Evolutionary conservation across 2,888 invertebrate genomes (phyloP), one percentile per base, ranked within the genome.

Genomic region (Melieria crassipennis): DNA sequence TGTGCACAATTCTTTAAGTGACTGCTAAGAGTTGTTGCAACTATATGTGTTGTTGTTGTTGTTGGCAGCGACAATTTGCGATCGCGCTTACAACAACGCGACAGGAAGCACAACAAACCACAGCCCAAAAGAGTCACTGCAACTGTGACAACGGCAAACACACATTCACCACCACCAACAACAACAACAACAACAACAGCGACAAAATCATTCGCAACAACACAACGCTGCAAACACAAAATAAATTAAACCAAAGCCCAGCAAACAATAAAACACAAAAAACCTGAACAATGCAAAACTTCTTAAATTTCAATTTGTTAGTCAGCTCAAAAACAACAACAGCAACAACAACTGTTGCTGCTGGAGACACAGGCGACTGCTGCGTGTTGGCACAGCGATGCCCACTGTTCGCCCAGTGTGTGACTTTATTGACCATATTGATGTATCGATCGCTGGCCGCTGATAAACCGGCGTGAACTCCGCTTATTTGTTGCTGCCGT

Each of bases 361-460:
- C 43, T 65, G 65, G 61, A 60, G 57, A 71, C 74, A 61, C 46
- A 7, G 56, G 30, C 65, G 46, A 71, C 63, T 43, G 10, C 30
- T 30, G 43, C 60, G 43, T 45, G 13, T 45, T 65, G 7, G 42
- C n/a, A 7, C 6, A 55, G 55, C 46, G n/a, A 13, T 60, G 48
- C 43, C 30, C 66, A 55, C 58, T 56, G 55, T 69, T 74, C 72
- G 75, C 71, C 70, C 70, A 62, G 70, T 75, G 30, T 30, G 70
- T 78, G 78, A 78, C 78, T 75, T 78, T 78, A 78, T 78, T 78
- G 77, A 77, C 76, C 78, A 77, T 77, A 78, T 78, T 78, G 78
- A 78, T 78, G 77, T 78, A 78, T 78, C 74, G 78, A 78, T 78
- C 78, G 75, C 75, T 75, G 75, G 72, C 71, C 68, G 72, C 75